A percentile compares a stretch with the other conserved stretches of the same genome.
Conservation (phyloP, 1,140 invertebrate genomes). For the Drosophila sulfurigaster region DNA sequence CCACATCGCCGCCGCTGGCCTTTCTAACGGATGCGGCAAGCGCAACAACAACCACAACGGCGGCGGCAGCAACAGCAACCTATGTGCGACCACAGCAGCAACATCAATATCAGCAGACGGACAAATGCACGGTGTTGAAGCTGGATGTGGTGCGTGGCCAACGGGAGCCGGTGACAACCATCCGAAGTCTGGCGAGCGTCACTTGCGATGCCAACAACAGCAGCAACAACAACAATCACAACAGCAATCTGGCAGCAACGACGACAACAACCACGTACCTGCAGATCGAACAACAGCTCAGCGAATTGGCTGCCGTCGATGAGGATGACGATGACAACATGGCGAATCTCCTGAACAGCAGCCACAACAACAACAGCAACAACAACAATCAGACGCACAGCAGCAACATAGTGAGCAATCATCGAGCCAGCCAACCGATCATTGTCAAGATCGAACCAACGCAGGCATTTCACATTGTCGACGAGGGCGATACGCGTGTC, state of each 20-base stretch:
- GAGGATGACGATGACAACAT: constrained; percentile 72
- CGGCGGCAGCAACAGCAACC: constrained; percentile 4
- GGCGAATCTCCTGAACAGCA: constrained; percentile 65
- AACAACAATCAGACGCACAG: neutral
- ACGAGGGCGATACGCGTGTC: constrained; percentile 77
- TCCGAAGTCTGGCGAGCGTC: constrained; percentile 37
- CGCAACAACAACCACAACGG: neutral
- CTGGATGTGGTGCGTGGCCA: constrained; percentile 68
- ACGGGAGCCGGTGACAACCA: constrained; percentile 43
- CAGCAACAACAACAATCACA: constrained; percentile 11
- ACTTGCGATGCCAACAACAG: constrained; percentile 9
- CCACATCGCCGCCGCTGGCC: constrained; percentile 74
- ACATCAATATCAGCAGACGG: constrained; percentile 81
- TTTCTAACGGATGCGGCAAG: constrained; percentile 55
- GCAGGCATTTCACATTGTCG: constrained; percentile 78
- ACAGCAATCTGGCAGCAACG: constrained; percentile 10
- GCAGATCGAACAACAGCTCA: constrained; percentile 75
- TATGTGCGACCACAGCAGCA: constrained; percentile 70
- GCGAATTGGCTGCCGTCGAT: constrained; percentile 67
- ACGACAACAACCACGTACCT: constrained; percentile 64
- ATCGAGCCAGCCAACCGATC: constrained; percentile 68
- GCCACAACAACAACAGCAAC: constrained; percentile 19
- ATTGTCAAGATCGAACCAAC: constrained; percentile 83
- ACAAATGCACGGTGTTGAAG: constrained; percentile 81
- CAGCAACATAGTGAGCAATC: constrained; percentile 10